A percentile compares a stretch with the other conserved stretches of the same genome.
phyloP scores from a whole-genome alignment of 2,888 invertebrate species.

The Laothoe populi region DNA sequence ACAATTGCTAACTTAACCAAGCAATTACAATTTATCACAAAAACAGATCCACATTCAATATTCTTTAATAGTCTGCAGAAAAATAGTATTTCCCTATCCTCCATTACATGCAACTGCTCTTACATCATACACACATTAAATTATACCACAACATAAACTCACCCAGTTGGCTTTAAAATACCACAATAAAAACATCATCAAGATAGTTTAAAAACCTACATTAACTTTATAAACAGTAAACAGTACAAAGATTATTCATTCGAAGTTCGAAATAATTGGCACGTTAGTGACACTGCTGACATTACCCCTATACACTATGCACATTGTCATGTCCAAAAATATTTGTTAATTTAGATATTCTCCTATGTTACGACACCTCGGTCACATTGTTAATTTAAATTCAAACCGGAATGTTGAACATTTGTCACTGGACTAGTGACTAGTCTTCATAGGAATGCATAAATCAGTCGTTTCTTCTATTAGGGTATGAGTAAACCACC shows the following conservation, averaged over 20 bases:
- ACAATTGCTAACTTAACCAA: constrained; percentile 29
- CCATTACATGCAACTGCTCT: constrained; percentile 7
- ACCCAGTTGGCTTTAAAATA: not conserved
- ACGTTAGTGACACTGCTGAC: constrained; percentile 23
- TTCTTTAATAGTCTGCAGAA: constrained; percentile 11
- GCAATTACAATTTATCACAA: constrained; percentile 33
- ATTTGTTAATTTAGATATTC: not conserved
- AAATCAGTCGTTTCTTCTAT: not conserved
- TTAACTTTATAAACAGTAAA: constrained; percentile 3
- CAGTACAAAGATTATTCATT: constrained; percentile 22
- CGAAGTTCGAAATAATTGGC: constrained; percentile 25
- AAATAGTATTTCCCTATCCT: not conserved
- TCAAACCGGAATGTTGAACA: constrained; percentile 6
- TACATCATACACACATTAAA: constrained; percentile 19
- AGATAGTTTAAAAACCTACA: constrained; percentile 6
- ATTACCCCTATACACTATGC: not conserved
- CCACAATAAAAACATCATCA: not conserved
- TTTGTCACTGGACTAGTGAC: not conserved
- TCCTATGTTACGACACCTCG: not conserved
- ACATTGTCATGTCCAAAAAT: constrained; percentile 4
- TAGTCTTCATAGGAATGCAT: not conserved
- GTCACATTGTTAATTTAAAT: not conserved
- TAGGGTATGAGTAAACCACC: too few species aligned
- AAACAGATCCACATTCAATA: constrained; percentile 29
- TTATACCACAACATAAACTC: constrained; percentile 19